Conservation (phyloP, 2,113 vertebrate genomes). For the Panthera tigris region DNA sequence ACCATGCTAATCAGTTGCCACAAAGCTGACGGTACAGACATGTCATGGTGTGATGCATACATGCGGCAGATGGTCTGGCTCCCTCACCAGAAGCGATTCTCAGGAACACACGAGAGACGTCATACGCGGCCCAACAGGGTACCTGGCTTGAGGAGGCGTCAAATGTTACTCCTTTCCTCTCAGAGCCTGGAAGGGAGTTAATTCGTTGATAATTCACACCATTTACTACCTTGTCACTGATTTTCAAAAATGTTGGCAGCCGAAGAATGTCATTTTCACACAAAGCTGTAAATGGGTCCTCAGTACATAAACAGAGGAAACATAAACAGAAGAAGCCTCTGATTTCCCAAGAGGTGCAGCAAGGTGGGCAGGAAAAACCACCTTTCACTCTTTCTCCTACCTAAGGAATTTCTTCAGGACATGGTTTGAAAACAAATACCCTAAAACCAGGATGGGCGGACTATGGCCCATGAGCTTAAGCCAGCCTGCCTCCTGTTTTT, state of each 20-base stretch:
- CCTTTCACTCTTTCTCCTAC: not conserved
- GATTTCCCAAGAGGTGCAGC: not conserved
- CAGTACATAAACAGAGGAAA: not conserved
- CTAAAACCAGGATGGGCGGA: not conserved
- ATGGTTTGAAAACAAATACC: not conserved
- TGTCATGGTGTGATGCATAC: not conserved
- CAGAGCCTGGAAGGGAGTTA: not conserved
- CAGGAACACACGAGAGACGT: too few relatives aligned
- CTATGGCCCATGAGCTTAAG: not conserved
- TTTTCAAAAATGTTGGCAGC: not conserved
- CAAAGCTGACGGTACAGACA: not conserved
- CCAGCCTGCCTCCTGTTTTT: not conserved
- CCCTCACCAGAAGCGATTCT: not conserved
- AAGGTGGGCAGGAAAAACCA: not conserved
- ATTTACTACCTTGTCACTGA: not conserved
- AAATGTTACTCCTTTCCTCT: not conserved
- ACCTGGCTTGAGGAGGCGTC: not conserved
- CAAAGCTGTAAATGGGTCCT: not conserved
- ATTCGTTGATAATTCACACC: not conserved
- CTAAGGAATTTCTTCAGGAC: not conserved
- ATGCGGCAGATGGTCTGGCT: not conserved
- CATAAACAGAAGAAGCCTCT: not conserved
- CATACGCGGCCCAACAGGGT: accelerated
- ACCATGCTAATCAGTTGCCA: not conserved
- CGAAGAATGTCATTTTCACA: not conserved